Percentiles rank a stretch among this genome's conserved stretches.
Conservation (phyloP, 2,113 vertebrate genomes). For the Cyanocitta stelleri region DNA sequence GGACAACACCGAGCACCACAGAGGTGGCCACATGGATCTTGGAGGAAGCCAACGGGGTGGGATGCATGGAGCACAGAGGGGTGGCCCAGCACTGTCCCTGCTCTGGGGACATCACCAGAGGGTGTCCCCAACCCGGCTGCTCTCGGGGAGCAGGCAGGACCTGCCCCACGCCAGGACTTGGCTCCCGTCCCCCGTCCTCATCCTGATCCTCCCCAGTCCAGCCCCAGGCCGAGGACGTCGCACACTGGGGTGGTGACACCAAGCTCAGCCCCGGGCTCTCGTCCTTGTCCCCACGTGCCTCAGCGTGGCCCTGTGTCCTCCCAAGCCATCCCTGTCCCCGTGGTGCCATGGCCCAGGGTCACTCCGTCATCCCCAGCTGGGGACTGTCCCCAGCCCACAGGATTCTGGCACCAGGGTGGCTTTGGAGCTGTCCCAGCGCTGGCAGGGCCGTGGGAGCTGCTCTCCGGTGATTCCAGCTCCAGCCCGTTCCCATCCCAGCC, state of each 20-base stretch:
- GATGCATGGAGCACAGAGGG: accelerated
- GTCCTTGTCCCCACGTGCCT: neutral
- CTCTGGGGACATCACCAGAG: neutral
- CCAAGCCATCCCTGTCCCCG: accelerated
- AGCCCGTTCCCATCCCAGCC: accelerated
- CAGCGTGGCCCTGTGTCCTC: accelerated
- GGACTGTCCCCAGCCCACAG: accelerated
- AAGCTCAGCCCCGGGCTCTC: neutral
- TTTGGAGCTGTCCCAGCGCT: neutral
- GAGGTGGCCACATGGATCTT: accelerated
- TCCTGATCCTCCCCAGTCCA: neutral
- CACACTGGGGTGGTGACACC: neutral
- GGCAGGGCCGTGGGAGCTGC: accelerated
- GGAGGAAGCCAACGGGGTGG: accelerated
- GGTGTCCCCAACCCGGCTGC: neutral
- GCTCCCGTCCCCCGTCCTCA: neutral
- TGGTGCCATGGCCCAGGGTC: accelerated
- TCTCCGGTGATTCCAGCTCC: accelerated
- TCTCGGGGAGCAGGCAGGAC: neutral
- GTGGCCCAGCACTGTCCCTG: neutral
- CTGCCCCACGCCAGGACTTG: accelerated
- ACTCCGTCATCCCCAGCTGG: accelerated
- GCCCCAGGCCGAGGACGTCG: neutral
- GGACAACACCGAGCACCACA: accelerated
- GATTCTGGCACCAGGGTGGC: neutral